Conservation (phyloP, 2,113 vertebrate species). For the Dicaeum eximium region DNA sequence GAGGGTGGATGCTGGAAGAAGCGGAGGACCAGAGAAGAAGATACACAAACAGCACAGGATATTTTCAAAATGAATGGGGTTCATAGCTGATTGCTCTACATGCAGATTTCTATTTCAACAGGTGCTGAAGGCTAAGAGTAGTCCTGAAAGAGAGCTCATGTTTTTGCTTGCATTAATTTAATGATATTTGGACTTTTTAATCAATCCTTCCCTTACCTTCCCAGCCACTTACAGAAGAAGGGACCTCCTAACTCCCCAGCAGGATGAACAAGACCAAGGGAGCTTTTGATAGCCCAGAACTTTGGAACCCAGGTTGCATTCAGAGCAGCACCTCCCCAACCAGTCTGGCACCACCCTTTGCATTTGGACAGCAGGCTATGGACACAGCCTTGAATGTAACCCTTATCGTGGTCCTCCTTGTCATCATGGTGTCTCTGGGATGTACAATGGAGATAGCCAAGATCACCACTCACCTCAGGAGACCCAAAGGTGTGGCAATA, state of each 20-base stretch:
- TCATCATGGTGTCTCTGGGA: constrained; percentile 79
- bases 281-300: not conserved
- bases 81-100: not conserved
- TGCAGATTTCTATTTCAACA: not conserved
- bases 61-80: not conserved
- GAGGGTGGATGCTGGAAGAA: not conserved
- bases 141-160: not conserved
- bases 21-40: not conserved
- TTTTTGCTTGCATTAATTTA: not conserved
- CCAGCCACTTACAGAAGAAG: not conserved
- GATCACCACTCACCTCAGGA: constrained; percentile 77
- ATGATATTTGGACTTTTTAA: not conserved
- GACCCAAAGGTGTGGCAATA: constrained; percentile 76
- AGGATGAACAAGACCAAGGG: not conserved
- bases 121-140: not conserved
- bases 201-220: not conserved
- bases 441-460: constrained; percentile 83
- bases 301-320: not conserved
- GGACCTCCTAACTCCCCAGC: not conserved
- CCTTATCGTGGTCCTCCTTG: constrained; percentile 62
- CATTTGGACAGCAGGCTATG: not conserved
- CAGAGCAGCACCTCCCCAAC: constrained; percentile 8
- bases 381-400: constrained; percentile 66
- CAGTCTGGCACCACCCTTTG: constrained; percentile 33
- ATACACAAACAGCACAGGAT: not conserved